Conservation (phyloP, 2,113 vertebrate species). For the Chroicocephalus ridibundus region DNA sequence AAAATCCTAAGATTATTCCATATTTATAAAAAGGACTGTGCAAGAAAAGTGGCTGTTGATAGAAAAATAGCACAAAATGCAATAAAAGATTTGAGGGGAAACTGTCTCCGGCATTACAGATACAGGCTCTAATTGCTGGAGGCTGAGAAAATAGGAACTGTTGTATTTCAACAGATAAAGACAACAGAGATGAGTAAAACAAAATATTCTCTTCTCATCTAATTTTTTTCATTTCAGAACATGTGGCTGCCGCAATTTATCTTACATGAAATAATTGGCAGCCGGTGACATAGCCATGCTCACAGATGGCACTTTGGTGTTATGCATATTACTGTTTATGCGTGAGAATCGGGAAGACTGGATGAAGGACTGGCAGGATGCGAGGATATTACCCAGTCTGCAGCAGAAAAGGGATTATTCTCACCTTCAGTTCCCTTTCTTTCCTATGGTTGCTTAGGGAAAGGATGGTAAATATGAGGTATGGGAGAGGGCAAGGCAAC, state of each 20-base stretch:
- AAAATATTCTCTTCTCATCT: neutral
- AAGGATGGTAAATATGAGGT: neutral
- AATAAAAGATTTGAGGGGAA: neutral
- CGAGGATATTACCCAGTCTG: neutral
- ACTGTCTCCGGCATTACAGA: neutral
- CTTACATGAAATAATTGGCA: neutral
- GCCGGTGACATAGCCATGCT: neutral
- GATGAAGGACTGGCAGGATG: neutral
- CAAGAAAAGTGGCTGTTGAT: neutral
- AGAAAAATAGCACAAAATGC: neutral
- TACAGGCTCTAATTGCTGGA: neutral
- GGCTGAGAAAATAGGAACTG: neutral
- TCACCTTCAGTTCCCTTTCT: neutral
- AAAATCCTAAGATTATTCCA: neutral
- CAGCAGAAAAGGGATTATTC: neutral
- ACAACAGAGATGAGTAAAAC: neutral
- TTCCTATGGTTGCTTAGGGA: neutral
- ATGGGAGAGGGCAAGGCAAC: neutral
- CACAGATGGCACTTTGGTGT: constrained; percentile 4
- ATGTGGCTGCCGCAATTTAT: neutral
- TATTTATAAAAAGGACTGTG: neutral
- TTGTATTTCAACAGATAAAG: constrained; percentile 12
- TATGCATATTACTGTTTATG: neutral
- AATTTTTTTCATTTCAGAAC: neutral
- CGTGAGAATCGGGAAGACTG: neutral